Conservation (phyloP, 2,888 invertebrate genomes). For the Stenichneumon culpator region DNA sequence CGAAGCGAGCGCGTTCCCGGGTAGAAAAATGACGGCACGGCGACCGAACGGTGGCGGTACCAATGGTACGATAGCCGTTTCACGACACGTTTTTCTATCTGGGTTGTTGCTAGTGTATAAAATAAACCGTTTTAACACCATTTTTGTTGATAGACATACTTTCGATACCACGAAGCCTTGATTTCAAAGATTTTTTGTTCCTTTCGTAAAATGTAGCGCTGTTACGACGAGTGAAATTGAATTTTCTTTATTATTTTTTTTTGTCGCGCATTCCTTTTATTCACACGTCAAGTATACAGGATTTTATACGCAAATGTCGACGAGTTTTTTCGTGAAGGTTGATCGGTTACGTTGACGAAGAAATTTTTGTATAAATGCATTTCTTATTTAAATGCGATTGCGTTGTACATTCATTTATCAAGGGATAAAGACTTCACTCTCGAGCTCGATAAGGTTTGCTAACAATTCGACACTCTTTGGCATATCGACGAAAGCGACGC, state of each 20-base stretch:
- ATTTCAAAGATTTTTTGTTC: too few relatives aligned
- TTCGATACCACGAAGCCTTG: too few relatives aligned
- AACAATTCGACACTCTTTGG: background rate
- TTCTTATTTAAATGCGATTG: background rate
- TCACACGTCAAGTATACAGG: background rate
- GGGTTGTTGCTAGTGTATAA: too few relatives aligned
- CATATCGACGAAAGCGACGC: constrained; percentile 42
- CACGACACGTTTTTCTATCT: too few relatives aligned
- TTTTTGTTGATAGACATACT: too few relatives aligned
- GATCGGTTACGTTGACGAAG: background rate
- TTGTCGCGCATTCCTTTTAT: background rate
- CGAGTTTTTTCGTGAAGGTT: background rate
- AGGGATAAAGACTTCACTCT: background rate
- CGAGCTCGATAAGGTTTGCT: background rate
- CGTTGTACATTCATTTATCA: background rate
- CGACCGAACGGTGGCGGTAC: too few relatives aligned
- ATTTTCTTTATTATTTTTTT: background rate
- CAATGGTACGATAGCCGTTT: too few relatives aligned
- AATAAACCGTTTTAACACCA: too few relatives aligned
- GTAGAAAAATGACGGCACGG: too few relatives aligned
- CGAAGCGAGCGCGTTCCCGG: too few relatives aligned
- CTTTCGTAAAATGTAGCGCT: too few relatives aligned
- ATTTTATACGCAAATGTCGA: background rate
- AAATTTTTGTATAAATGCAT: background rate
- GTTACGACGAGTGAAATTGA: too few relatives aligned